Percentiles rank a stretch among this genome's conserved stretches.
phyloP scores from a whole-genome alignment of 1,140 invertebrate species.

The Neuroterus valhalla region DNA sequence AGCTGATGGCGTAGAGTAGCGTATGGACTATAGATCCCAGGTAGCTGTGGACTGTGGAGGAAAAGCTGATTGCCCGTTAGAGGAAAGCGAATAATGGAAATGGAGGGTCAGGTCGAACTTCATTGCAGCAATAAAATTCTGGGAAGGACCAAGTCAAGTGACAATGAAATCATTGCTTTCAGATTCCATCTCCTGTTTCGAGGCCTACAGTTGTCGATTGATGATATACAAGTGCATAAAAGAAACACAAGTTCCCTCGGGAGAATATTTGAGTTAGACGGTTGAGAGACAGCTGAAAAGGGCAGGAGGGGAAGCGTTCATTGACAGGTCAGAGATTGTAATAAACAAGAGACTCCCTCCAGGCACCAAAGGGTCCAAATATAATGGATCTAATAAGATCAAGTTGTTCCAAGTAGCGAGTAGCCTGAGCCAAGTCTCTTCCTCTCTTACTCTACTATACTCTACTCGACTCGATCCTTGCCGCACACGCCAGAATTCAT shows the following conservation, averaged over 20 bases:
- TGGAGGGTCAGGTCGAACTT: not conserved
- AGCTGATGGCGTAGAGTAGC: no score
- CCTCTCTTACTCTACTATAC: not conserved
- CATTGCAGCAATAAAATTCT: slow-evolving; percentile 6
- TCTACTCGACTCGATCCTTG: no score
- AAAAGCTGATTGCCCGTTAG: no score
- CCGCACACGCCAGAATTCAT: slow-evolving; percentile 9
- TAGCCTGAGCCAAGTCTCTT: not conserved
- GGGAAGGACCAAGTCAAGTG: slow-evolving; percentile 19
- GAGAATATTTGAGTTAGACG: not conserved
- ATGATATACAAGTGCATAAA: not conserved
- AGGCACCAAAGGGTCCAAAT: not conserved
- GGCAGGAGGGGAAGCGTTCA: not conserved
- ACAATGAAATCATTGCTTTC: slow-evolving; percentile 11
- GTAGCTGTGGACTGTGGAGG: no score
- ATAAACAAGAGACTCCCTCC: not conserved
- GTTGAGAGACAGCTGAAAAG: not conserved
- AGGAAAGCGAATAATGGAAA: not conserved
- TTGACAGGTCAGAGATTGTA: not conserved
- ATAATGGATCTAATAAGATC: not conserved
- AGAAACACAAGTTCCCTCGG: not conserved
- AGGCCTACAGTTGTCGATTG: not conserved
- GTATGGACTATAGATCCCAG: no score
- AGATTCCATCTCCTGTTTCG: slow-evolving; percentile 2
- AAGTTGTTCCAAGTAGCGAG: not conserved